phyloP scores from a whole-genome alignment of 2,113 vertebrate genomes.

The Burhinus bistriatus region DNA sequence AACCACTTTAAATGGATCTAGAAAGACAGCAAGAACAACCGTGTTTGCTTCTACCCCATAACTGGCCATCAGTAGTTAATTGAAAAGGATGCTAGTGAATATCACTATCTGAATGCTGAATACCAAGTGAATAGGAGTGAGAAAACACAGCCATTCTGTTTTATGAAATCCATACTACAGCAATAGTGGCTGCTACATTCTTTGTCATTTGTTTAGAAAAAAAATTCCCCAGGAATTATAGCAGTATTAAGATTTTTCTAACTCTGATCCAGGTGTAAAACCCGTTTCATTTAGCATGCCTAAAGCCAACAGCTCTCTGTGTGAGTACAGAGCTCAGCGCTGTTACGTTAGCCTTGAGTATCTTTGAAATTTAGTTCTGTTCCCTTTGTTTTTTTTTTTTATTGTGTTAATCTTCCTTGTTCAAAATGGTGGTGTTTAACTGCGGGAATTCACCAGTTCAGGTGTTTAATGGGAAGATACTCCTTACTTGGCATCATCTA shows the following conservation, averaged over 20 bases:
- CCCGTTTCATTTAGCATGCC: neutral
- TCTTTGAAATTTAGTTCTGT: neutral
- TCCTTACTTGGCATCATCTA: neutral
- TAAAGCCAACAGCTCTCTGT: neutral
- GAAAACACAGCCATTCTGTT: neutral
- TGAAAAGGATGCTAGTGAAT: neutral
- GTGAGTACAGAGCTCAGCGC: neutral
- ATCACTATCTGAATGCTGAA: neutral
- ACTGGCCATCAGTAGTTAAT: neutral
- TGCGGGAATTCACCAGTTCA: neutral
- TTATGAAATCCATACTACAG: neutral
- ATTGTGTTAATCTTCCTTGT: neutral
- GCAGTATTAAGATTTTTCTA: neutral
- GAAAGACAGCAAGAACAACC: neutral
- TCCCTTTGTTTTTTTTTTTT: neutral
- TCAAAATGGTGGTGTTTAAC: neutral
- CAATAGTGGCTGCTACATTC: neutral
- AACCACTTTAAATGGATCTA: neutral
- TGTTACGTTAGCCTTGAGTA: neutral
- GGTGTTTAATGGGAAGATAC: neutral
- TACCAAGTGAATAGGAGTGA: neutral
- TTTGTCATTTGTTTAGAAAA: neutral
- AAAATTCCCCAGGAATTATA: neutral
- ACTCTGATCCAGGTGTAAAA: neutral
- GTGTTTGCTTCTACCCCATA: neutral